Base-by-base conservation (phyloP, 2,888 invertebrate species). In the Temnothorax ravouxi region DNA sequence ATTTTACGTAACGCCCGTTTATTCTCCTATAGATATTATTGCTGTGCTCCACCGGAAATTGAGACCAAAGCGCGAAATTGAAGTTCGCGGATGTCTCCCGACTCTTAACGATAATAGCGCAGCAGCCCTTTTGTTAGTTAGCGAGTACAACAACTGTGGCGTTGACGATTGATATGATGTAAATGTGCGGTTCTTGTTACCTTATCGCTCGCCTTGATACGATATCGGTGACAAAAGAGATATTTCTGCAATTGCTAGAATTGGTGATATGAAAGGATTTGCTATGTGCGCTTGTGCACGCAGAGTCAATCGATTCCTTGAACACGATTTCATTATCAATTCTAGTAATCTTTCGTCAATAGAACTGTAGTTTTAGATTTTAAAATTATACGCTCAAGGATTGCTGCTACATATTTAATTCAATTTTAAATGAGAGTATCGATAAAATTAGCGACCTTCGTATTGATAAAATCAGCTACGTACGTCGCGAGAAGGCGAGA, bases 141-240 rank as follows among this genome's bases (percentile, higher is more conserved):
- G 5, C 15, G 41, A 13, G 15, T 66, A n/a, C 25, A 67, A 41
- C 6, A 67, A 41, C 6, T 11, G 18, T 25, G 15, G 15, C 25
- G 21, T 21, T 47, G 62, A 34, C 6, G n/a, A 56, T 79, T 29
- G 25, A 54, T 62, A 11, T 15, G 34, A 52, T 47, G 44, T n/a
- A 4, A 61, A 47, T 50, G 50, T 38, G 47, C 34, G 21, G 2
- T 61, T 47, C 15, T 47, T 34, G 56, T 77, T 21, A 9, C 11
- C 56, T 47, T 77, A 77, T 69, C 56, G 3, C n/a, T 38, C 18
- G 38, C 52, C 29, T 47, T 47, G 69, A 79, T 79, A 71, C 8
- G 44, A 15, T 71, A 79, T 79, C 79, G 25, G 4, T 18, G 29
- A 56, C 29, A 56, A 21, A 59, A 21, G 15, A 15, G 15, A 64